phyloP scores from a whole-genome alignment of 2,888 invertebrate species.

The Boloria selene region DNA sequence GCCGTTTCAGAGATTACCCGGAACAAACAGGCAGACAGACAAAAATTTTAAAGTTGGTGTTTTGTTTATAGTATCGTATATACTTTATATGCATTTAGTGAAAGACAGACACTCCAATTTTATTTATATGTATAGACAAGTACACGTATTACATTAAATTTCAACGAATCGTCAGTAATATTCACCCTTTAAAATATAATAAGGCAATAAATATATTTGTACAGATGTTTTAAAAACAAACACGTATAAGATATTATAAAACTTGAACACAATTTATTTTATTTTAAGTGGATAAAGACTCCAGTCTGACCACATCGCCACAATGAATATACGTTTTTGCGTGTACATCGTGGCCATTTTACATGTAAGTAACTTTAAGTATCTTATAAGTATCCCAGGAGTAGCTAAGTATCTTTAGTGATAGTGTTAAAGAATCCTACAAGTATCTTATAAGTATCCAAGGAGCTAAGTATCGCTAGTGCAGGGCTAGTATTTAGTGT shows the following conservation, averaged over 20 bases:
- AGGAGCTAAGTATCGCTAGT: not conserved
- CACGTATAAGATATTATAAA: conserved; percentile 9
- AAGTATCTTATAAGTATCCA: not conserved
- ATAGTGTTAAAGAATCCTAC: too few relatives aligned
- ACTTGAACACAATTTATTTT: not conserved
- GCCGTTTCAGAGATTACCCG: too few relatives aligned
- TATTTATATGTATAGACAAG: too few relatives aligned
- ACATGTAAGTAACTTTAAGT: conserved; percentile 27
- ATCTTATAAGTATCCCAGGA: conserved; percentile 4
- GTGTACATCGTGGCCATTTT: conserved; percentile 18
- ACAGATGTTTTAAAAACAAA: conserved; percentile 24
- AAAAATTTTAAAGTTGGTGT: too few relatives aligned
- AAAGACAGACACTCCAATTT: too few relatives aligned
- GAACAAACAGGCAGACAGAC: too few relatives aligned
- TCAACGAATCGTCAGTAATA: conserved; percentile 1
- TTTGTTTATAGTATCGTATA: too few relatives aligned
- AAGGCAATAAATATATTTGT: conserved; percentile 22
- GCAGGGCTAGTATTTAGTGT: conserved; percentile 3
- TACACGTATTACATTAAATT: not conserved
- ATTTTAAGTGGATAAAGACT: conserved; percentile 10
- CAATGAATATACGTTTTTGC: conserved; percentile 25
- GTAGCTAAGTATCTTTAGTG: not conserved
- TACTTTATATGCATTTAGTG: too few relatives aligned
- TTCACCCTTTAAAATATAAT: conserved; percentile 2
- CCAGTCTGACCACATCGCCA: conserved; percentile 22